These are phyloP conservation scores for Lampris incognitus DNA, from an alignment of 2,113 vertebrate genomes.

Conservation along the genomic window DNA sequence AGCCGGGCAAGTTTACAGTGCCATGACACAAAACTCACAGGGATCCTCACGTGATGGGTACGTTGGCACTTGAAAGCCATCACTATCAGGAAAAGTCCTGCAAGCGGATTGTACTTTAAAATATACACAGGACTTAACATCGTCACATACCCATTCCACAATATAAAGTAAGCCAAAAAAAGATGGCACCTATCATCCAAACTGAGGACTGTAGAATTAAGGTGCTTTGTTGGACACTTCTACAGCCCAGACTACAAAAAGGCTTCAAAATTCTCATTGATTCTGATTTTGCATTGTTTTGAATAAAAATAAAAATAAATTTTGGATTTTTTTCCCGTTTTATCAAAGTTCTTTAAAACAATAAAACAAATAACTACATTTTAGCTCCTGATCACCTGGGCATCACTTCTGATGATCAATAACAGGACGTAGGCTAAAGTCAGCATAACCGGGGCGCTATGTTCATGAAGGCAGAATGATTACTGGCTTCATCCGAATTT, in stretches of 20 bases:
- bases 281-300: slow-evolving; percentile 54
- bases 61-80: slow-evolving; percentile 67
- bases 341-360: slow-evolving; percentile 14
- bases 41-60: slow-evolving; percentile 55
- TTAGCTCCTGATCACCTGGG: slow-evolving; percentile 54
- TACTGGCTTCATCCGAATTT: neutral
- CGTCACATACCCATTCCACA: slow-evolving; percentile 37
- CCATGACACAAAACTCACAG: slow-evolving; percentile 41
- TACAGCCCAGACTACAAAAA: slow-evolving; percentile 63
- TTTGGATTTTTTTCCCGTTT: slow-evolving; percentile 33
- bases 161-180: slow-evolving; percentile 44
- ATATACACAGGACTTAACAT: slow-evolving; percentile 40
- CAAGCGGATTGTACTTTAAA: slow-evolving; percentile 45
- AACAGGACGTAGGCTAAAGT: slow-evolving; percentile 40
- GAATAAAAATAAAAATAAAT: slow-evolving; percentile 32
- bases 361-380: slow-evolving; percentile 10
- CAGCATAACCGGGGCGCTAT: slow-evolving; percentile 45
- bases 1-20: slow-evolving; percentile 46
- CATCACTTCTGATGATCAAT: slow-evolving; percentile 64
- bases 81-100: slow-evolving; percentile 45
- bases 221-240: slow-evolving; percentile 65
- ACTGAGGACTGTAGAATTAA: slow-evolving; percentile 53
- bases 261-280: slow-evolving; percentile 56
- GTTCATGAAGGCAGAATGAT: slow-evolving; percentile 52
- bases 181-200: slow-evolving; percentile 33